Percentiles rank a stretch among this genome's conserved stretches.
phyloP scores from a whole-genome alignment of 2,888 invertebrate species.

The Serrognathus titanus region DNA sequence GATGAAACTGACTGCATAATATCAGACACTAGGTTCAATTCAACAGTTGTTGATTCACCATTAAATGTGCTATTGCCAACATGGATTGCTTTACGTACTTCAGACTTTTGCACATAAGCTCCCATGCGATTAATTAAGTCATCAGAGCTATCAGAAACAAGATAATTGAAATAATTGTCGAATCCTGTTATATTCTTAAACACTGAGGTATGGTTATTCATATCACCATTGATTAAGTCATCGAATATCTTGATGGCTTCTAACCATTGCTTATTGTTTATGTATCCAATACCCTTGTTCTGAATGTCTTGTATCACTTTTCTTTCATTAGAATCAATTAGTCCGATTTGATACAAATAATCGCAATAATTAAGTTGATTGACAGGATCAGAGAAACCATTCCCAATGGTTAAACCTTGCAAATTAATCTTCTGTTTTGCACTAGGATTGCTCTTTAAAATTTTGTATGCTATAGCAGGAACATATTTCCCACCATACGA shows the following conservation, averaged over 20 bases:
- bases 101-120: constrained; percentile 59
- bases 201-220: constrained; percentile 56
- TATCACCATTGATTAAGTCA: constrained; percentile 66
- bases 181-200: constrained; percentile 76
- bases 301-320: constrained; percentile 61
- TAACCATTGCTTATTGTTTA: constrained; percentile 60
- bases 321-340: constrained; percentile 63
- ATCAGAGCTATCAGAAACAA: constrained; percentile 58
- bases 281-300: constrained; percentile 56
- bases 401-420: constrained; percentile 72
- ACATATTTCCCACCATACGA: constrained; percentile 82
- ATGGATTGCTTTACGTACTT: constrained; percentile 72
- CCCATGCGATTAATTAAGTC: constrained; percentile 54
- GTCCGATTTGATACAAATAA: constrained; percentile 75
- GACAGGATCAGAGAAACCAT: constrained; percentile 75
- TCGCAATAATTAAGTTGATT: constrained; percentile 75
- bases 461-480: constrained; percentile 73
- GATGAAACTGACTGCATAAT: constrained; percentile 78
- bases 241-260: constrained; percentile 74
- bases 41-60: constrained; percentile 60
- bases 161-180: constrained; percentile 70
- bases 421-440: constrained; percentile 66
- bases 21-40: constrained; percentile 68
- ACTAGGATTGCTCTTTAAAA: constrained; percentile 60
- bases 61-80: constrained; percentile 78